These are phyloP conservation scores for Forbesichthys papilliferus DNA, from an alignment of 2,113 vertebrate species.

Conservation along the genomic window DNA sequence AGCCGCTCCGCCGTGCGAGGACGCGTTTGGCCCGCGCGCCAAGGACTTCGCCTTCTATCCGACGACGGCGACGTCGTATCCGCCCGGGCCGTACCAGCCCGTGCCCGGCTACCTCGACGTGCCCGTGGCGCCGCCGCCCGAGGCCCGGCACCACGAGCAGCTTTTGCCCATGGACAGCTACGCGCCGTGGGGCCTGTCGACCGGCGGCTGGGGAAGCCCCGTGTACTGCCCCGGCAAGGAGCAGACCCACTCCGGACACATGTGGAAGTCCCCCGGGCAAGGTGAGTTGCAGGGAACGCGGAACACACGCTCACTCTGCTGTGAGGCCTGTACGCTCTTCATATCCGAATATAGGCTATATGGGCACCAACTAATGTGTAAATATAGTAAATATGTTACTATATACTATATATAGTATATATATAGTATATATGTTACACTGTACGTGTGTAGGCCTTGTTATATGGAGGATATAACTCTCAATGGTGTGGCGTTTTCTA, in stretches of 20 bases:
- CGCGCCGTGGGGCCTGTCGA: slow-evolving; percentile 92
- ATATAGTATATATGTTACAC: too few species aligned
- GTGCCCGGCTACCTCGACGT: slow-evolving; percentile 96
- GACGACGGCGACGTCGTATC: slow-evolving; percentile 74
- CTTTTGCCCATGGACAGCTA: slow-evolving; percentile 94
- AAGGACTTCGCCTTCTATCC: slow-evolving; percentile 99
- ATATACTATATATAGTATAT: too few species aligned
- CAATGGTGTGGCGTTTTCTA: too few species aligned
- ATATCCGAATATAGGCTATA: not conserved
- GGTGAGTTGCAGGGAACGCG: slow-evolving; percentile 71
- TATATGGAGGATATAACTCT: too few species aligned
- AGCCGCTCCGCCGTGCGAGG: slow-evolving; percentile 82
- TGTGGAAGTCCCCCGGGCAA: slow-evolving; percentile 94
- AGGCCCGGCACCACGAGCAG: slow-evolving; percentile 87
- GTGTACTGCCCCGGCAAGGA: slow-evolving; percentile 95
- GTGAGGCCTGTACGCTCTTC: not conserved
- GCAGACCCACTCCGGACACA: slow-evolving; percentile 90
- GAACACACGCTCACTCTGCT: not conserved
- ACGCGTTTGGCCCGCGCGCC: slow-evolving; percentile 92
- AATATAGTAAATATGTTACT: too few species aligned
- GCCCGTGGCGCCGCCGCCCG: slow-evolving; percentile 90
- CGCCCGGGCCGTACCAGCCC: slow-evolving; percentile 92
- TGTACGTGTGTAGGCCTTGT: too few species aligned
- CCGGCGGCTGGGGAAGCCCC: slow-evolving; percentile 94
- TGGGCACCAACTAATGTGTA: not conserved